phyloP scores from a whole-genome alignment of 2,888 invertebrate species.

The Eustalomyia histrio region DNA sequence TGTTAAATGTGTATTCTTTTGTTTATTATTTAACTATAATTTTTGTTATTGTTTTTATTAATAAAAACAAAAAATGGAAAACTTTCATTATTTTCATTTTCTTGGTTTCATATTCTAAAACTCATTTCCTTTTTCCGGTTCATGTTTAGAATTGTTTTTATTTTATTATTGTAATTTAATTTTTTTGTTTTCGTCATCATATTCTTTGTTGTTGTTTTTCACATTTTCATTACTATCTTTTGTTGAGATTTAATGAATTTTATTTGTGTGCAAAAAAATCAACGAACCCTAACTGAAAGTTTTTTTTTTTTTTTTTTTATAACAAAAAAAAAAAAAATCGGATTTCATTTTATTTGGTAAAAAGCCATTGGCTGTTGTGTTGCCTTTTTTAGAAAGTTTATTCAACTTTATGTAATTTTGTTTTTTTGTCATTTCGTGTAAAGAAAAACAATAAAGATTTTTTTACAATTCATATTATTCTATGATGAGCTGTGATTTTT shows the following conservation, averaged over 20 bases:
- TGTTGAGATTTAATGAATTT: conserved; percentile 35
- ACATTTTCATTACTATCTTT: conserved; percentile 30
- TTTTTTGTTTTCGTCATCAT: conserved; percentile 8
- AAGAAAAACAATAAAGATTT: neutral
- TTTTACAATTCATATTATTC: conserved; percentile 13
- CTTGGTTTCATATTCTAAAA: conserved; percentile 50
- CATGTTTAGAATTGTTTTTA: conserved; percentile 21
- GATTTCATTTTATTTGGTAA: conserved; percentile 40
- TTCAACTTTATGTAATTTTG: conserved; percentile 53
- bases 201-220: conserved; percentile 23
- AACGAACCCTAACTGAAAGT: conserved; percentile 61
- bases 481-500: conserved; percentile 37
- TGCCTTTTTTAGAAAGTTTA: conserved; percentile 59
- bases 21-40: conserved; percentile 24
- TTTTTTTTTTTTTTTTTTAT: neutral
- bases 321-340: conserved; percentile 35
- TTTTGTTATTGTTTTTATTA: neutral
- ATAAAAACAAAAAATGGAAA: conserved; percentile 9
- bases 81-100: conserved; percentile 41
- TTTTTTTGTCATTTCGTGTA: conserved; percentile 23
- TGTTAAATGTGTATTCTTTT: neutral
- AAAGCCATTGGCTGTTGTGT: conserved; percentile 37
- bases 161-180: conserved; percentile 44
- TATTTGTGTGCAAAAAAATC: conserved; percentile 44
- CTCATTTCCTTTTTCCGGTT: conserved; percentile 64